Percentiles rank a stretch among this genome's conserved stretches.
Conservation (phyloP, 2,888 invertebrate species). For the Drymonia ruficornis region DNA sequence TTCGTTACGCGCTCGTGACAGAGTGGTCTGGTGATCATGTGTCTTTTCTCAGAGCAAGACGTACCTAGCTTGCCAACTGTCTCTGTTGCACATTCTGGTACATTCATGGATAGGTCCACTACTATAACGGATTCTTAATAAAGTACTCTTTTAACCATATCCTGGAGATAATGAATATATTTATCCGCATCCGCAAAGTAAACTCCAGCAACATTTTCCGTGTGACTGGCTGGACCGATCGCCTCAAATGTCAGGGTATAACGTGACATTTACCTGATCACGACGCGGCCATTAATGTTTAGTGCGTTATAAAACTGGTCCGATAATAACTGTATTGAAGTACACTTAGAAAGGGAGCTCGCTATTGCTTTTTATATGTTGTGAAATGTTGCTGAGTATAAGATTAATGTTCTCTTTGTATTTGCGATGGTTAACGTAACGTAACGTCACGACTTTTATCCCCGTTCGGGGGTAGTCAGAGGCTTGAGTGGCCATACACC, state of each 20-base stretch:
- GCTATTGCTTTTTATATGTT: slow-evolving; percentile 11
- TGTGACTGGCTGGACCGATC: slow-evolving; percentile 47
- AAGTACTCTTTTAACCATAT: too few relatives aligned
- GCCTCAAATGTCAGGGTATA: slow-evolving; percentile 63
- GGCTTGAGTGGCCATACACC: too few relatives aligned
- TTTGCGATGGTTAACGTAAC: neutral
- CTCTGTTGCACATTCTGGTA: neutral
- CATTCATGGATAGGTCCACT: neutral
- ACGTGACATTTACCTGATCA: slow-evolving; percentile 66
- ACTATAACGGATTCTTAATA: too few relatives aligned
- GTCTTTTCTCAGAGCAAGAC: too few relatives aligned
- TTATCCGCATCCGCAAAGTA: slow-evolving; percentile 7
- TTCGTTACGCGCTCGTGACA: too few relatives aligned
- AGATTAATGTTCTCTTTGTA: neutral
- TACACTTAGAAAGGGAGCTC: slow-evolving; percentile 1
- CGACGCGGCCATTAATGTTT: slow-evolving; percentile 50
- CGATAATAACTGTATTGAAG: slow-evolving; percentile 30
- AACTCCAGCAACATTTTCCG: slow-evolving; percentile 31
- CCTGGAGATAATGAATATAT: too few relatives aligned
- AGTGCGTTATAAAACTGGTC: slow-evolving; percentile 47
- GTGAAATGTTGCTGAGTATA: slow-evolving; percentile 18
- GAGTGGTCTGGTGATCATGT: too few relatives aligned
- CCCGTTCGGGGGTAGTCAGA: too few relatives aligned
- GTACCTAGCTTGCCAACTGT: neutral
- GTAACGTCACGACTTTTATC: too few relatives aligned